These are phyloP conservation scores for Pteruthius melanotis DNA, from an alignment of 2,113 vertebrate species.

Conservation along the genomic window DNA sequence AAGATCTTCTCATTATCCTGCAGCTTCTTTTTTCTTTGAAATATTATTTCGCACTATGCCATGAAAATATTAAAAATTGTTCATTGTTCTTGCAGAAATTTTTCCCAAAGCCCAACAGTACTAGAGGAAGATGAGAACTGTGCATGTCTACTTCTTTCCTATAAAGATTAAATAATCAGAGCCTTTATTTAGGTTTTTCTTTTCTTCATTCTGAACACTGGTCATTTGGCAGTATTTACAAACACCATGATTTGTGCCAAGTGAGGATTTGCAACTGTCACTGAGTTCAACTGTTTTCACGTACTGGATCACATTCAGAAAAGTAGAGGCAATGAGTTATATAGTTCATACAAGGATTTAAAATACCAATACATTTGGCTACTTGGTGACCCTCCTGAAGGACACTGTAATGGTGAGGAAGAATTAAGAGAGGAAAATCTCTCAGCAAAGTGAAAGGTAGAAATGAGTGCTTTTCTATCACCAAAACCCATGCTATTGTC, in stretches of 20 bases:
- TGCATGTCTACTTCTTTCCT: not conserved
- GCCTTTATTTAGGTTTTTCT: not conserved
- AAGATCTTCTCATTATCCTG: not conserved
- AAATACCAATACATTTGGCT: not conserved
- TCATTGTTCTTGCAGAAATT: not conserved
- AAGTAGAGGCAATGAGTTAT: not conserved
- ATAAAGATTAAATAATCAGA: not conserved
- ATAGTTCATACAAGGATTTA: not conserved
- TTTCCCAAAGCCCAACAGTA: not conserved
- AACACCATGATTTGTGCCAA: not conserved
- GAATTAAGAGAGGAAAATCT: not conserved
- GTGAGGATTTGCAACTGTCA: not conserved
- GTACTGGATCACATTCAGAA: not conserved
- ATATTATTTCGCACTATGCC: not conserved
- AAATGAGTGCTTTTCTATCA: not conserved
- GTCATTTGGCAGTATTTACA: not conserved
- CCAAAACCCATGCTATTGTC: not conserved
- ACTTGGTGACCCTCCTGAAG: not conserved
- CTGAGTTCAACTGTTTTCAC: not conserved
- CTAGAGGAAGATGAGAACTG: not conserved
- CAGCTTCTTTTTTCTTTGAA: not conserved
- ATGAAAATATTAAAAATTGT: not conserved
- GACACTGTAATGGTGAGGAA: not conserved
- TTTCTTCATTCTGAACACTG: not conserved
- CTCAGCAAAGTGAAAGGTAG: not conserved